Base-by-base conservation (phyloP, 2,797 vertebrate genomes). In the Simalia tracyae region DNA sequence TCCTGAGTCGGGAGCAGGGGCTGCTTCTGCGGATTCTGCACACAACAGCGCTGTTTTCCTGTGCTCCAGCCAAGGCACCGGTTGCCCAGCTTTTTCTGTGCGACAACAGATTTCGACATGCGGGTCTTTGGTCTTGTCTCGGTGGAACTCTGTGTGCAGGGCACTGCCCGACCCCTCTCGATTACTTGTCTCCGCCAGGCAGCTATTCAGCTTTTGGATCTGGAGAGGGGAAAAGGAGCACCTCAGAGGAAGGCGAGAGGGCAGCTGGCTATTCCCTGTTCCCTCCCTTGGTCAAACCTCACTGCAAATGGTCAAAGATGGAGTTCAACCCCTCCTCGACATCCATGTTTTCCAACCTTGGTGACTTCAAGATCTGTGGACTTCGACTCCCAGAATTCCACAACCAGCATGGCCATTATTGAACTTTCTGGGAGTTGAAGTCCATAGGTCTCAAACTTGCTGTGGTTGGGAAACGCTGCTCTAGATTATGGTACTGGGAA, bases 121-220 rank as follows among this genome's bases (percentile, higher is more conserved):
- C 54, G 96, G 96, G 94, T 98, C 98, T 98, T 98, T 98, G 98
- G 98, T 98, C 98, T 98, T 98, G 97, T 98, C 98, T 2, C 93
- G 96, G 94, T 98, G 98, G 85, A 97, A 97, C 84, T 97, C 97
- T 97, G 97, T 96, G 96, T 97, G 98, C 95, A 46, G 61, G 88
- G 94, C 94, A 92, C 93, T 98, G 95, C 97, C 98, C 94, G 97
- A 97, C 96, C 92, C 96, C 95, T 97, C 98, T 95, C 96, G 95
- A 91, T 94, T 95, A 93, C 96, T 98, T 94, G 97, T 95, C 72
- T 98, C 98, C 86, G 97, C 97, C 88, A 95, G 93, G 96, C 97
- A 98, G 95, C 96, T 97, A 87, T 97, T 98, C 92, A 96, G 95
- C 66, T 98, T 98, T 93, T 97, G 97, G 86, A 97, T 98, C 98